Evolutionary conservation across 2,888 invertebrate species (phyloP), one percentile per base, ranked within the genome.

Genomic region (Metalampra italica): DNA sequence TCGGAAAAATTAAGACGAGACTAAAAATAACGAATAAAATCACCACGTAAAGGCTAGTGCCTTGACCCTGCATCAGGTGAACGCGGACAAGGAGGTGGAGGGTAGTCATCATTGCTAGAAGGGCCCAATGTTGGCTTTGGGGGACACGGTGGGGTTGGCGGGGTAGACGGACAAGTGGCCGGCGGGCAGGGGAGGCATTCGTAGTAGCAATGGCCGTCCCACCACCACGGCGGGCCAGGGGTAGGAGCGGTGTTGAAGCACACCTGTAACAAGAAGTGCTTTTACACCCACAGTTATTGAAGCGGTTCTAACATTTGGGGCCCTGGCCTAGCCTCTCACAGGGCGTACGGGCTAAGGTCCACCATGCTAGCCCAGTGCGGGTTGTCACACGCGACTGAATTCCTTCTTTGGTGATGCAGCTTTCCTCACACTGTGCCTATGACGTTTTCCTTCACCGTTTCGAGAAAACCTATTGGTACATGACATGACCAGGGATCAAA

Each of bases 131-230:
- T 11, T 37, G 29, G 36, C 34, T 9, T 14, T 11, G 38, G 36
- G 3, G 42, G 29, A 34, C 39, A 39, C 1, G 40, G 41, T 9
- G 29, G 34, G 22, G 22, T 22, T 22, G 22, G 22, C 0, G n/a
- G n/a, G n/a, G n/a, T n/a, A n/a, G n/a, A n/a, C n/a, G n/a, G n/a
- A n/a, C n/a, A n/a, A n/a, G n/a, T n/a, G n/a, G n/a, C n/a, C n/a
- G 47, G 52, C 7, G 53, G 46, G 0, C 64, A 61, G 0, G 51
- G 49, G 0, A 54, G 53, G 13, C 57, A 53, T 40, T 78, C 77
- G 53, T 68, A 87, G 56, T 79, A 83, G 51, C 68, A 72, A 53
- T 87, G 87, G 0, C 81, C 84, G 52, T 88, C 88, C 78, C 83
- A 87, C 80, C 82, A 82, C 79, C 82, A 88, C 0, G 78, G 46